Evolutionary conservation across 2,888 invertebrate species (phyloP).

Genomic region (Lamproptera curius): DNA sequence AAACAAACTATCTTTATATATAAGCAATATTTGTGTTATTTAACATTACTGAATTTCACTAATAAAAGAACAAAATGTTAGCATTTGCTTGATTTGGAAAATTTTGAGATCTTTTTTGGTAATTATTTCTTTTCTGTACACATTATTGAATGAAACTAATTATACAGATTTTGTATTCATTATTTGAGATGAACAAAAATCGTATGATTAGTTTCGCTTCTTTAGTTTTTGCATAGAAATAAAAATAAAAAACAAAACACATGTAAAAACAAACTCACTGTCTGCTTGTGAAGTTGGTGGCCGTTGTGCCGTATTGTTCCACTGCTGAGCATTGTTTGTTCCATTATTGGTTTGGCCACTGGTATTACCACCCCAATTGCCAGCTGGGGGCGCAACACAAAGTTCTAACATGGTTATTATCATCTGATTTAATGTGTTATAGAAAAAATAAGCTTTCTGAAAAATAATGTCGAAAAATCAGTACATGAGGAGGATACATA

Average conservation of each 20-base stretch:
- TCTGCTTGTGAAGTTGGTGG: constrained; percentile 74
- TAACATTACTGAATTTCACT: too few species aligned
- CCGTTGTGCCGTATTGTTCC: constrained; percentile 70
- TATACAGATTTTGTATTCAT: background rate
- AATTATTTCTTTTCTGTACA: too few species aligned
- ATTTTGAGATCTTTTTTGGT: too few species aligned
- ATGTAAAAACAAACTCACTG: constrained; percentile 50
- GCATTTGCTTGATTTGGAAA: too few species aligned
- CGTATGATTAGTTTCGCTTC: too few species aligned
- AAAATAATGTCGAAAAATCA: too few species aligned
- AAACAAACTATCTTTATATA: too few species aligned
- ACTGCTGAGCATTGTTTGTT: constrained; percentile 71
- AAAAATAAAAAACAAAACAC: background rate
- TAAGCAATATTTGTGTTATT: too few species aligned
- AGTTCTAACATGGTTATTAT: constrained; percentile 16
- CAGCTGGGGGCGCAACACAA: constrained; percentile 44
- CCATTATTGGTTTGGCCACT: constrained; percentile 66
- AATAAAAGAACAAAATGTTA: too few species aligned
- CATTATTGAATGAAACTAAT: too few species aligned
- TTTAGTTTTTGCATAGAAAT: too few species aligned
- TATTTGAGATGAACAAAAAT: background rate
- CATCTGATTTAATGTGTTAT: constrained; percentile 1
- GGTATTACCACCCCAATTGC: constrained; percentile 71
- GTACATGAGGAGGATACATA: too few species aligned
- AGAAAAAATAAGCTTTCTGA: background rate